Evolutionary conservation across 2,797 vertebrate genomes (phyloP).

Genomic region (Remorina albescens): DNA sequence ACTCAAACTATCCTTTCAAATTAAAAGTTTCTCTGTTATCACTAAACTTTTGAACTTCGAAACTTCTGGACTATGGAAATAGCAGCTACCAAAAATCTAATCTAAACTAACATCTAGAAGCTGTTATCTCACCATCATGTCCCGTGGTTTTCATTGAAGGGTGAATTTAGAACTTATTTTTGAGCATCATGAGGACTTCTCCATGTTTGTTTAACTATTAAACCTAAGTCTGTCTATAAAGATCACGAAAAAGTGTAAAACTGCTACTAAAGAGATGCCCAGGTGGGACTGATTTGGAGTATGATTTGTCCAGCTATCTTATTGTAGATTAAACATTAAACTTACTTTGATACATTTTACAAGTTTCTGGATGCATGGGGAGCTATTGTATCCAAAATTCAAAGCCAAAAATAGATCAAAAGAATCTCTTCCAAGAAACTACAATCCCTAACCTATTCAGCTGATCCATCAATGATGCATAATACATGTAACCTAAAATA

Average conservation of each 20-base stretch:
- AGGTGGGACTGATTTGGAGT: neutral
- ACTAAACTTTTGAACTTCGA: neutral
- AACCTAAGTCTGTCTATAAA: neutral
- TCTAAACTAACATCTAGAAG: neutral
- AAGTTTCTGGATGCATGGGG: neutral
- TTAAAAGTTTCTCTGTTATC: neutral
- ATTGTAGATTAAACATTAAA: neutral
- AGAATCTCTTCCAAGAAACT: neutral
- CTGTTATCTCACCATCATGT: neutral
- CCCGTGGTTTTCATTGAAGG: neutral
- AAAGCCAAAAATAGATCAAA: neutral
- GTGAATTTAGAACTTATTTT: neutral
- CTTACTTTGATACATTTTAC: too few species aligned
- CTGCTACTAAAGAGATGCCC: too few species aligned
- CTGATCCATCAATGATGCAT: slow-evolving; percentile 60
- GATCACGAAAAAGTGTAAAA: neutral
- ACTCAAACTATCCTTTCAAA: neutral
- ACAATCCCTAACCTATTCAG: slow-evolving; percentile 25
- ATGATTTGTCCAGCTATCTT: too few species aligned
- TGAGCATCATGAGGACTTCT: too few species aligned
- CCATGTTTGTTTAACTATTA: neutral
- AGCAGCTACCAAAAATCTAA: neutral
- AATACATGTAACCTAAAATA: slow-evolving; percentile 60
- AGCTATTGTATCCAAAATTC: neutral
- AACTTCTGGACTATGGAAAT: neutral